A percentile compares a stretch with the other conserved stretches of the same genome.
phyloP scores from a whole-genome alignment of 2,113 vertebrate genomes.

The Melanostigma gelatinosum region DNA sequence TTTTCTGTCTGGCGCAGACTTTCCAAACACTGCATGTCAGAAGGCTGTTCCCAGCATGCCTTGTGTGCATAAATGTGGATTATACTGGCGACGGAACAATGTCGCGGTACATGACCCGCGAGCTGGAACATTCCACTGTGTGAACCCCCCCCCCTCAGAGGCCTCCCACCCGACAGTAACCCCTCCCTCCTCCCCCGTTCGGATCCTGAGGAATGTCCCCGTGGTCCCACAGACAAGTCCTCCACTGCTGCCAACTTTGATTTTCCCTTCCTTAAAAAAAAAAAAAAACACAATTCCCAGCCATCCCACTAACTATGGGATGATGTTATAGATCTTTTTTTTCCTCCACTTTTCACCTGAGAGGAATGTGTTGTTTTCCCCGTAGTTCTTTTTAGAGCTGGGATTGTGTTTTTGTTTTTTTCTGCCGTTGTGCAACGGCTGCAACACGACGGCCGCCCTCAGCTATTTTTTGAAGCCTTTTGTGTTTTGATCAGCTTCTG shows the following conservation, averaged over 20 bases:
- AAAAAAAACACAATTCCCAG: conserved; percentile 18
- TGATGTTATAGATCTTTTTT: conserved; percentile 52
- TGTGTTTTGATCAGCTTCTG: conserved; percentile 59
- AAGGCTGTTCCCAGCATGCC: conserved; percentile 73
- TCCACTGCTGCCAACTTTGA: conserved; percentile 26
- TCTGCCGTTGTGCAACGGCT: conserved; percentile 17
- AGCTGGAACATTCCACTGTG: conserved; percentile 80
- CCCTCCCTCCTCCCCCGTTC: conserved; percentile 38
- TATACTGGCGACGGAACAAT: conserved; percentile 65
- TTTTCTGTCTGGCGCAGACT: conserved; percentile 29
- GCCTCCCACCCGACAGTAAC: conserved; percentile 60
- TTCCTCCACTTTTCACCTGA: conserved; percentile 39
- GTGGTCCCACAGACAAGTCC: conserved; percentile 50
- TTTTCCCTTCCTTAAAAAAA: conserved; percentile 23
- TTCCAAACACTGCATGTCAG: conserved; percentile 55
- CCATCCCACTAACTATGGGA: conserved; percentile 44
- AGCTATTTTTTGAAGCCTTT: conserved; percentile 49
- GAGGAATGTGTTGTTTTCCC: conserved; percentile 67
- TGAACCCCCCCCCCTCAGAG: conserved; percentile 56
- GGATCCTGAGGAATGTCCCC: conserved; percentile 73
- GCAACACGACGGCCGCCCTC: conserved; percentile 19
- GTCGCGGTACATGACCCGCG: conserved; percentile 71
- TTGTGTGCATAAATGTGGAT: conserved; percentile 73
- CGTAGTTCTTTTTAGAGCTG: conserved; percentile 8
- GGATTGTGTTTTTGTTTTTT: conserved; percentile 49